phyloP scores from a whole-genome alignment of 1,140 invertebrate genomes.

The Aphidius ervi region DNA sequence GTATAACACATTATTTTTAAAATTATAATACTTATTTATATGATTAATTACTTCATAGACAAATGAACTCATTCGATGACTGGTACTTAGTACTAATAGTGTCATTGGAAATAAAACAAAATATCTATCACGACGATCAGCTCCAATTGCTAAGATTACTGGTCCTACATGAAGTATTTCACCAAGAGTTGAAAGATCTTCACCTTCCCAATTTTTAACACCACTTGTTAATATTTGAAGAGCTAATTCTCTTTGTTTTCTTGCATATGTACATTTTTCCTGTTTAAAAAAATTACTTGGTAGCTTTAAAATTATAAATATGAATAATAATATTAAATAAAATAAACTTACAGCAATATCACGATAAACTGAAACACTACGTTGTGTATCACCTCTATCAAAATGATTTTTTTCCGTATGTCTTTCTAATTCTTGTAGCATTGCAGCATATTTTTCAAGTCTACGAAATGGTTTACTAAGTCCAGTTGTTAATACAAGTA shows the following conservation, averaged over 20 bases:
- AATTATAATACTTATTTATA: too few relatives aligned
- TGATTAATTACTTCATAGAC: slow-evolving; percentile 77
- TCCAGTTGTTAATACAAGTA: slow-evolving; percentile 85
- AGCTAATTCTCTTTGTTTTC: slow-evolving; percentile 95
- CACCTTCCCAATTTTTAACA: slow-evolving; percentile 93
- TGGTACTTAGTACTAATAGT: slow-evolving; percentile 86
- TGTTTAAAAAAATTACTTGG: slow-evolving; percentile 5
- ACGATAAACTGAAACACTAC: slow-evolving; percentile 89
- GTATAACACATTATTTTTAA: too few relatives aligned
- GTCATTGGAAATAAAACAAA: slow-evolving; percentile 87
- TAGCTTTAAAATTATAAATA: background rate
- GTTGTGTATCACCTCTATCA: slow-evolving; percentile 92
- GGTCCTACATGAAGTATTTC: slow-evolving; percentile 83
- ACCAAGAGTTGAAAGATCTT: slow-evolving; percentile 70
- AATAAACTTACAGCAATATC: slow-evolving; percentile 79
- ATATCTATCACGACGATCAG: slow-evolving; percentile 80
- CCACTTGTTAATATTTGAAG: slow-evolving; percentile 89
- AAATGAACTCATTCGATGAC: slow-evolving; percentile 88
- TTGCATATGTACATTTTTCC: slow-evolving; percentile 76
- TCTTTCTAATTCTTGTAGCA: slow-evolving; percentile 91
- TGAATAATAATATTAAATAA: slow-evolving; percentile 13
- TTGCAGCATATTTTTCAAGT: slow-evolving; percentile 89
- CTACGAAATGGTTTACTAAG: slow-evolving; percentile 92
- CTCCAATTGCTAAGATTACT: slow-evolving; percentile 70
- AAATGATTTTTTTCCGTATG: slow-evolving; percentile 93